phyloP scores from a whole-genome alignment of 2,797 vertebrate genomes.

The Acipenser ruthenus region DNA sequence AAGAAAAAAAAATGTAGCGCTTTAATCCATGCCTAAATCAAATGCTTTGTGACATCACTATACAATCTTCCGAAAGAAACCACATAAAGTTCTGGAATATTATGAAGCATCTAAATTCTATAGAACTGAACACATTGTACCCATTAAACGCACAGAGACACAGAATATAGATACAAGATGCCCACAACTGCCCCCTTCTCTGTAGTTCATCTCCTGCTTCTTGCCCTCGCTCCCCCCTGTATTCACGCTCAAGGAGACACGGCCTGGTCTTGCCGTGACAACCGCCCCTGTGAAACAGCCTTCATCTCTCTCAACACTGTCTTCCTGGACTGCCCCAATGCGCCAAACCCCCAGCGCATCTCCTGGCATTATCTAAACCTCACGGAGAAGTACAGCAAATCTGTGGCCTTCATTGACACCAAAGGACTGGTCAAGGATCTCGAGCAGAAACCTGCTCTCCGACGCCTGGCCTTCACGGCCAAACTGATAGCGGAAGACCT shows the following conservation, averaged over 20 bases:
- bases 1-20: background rate
- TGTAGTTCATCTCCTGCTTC: background rate
- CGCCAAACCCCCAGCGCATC: background rate
- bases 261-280: background rate
- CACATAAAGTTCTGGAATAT: too few relatives aligned
- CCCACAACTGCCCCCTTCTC: too few relatives aligned
- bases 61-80: too few relatives aligned
- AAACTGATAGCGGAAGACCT: conserved; percentile 17
- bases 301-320: conserved; percentile 24
- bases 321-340: conserved; percentile 19
- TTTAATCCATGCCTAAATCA: too few relatives aligned
- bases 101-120: too few relatives aligned
- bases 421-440: background rate
- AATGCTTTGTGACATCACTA: too few relatives aligned
- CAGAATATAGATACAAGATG: too few relatives aligned
- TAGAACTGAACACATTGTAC: too few relatives aligned
- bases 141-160: too few relatives aligned
- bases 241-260: background rate
- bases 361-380: conserved; percentile 24
- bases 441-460: background rate
- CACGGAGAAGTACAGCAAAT: background rate
- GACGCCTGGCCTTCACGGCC: conserved; percentile 1
- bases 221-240: background rate
- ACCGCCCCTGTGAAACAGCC: conserved; percentile 22
- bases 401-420: background rate